Evolutionary conservation across 2,797 vertebrate genomes (phyloP), one percentile per base, ranked within the genome.

Genomic region (Aphelocoma californica): DNA sequence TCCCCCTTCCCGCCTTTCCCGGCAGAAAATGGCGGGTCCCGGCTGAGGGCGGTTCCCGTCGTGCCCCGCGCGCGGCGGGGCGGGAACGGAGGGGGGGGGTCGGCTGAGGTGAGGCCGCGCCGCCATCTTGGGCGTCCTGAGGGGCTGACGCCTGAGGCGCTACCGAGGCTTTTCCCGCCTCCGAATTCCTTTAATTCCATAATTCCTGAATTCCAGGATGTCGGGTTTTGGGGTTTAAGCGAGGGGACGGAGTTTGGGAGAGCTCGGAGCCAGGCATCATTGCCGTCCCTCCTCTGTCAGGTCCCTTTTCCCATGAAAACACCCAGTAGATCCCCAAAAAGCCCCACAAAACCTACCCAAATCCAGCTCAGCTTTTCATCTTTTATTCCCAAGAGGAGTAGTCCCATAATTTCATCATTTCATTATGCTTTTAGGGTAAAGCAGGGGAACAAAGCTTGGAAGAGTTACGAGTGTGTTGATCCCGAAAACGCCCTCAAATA

Each of bases 101-200:
- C 72, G 72, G 36, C 45, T 75, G 73, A 75, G 73, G 73, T 51
- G 73, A 77, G 58, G 58, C 24, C 2, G 73, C 73, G 73, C 73
- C 73, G 73, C 73, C 73, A 77, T 77, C 24, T 77, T 77, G 73
- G 73, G 31, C 24, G 70, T 0, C 11, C 53, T 72, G 70, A 72
- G 53, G 32, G 32, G 24, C 40, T 42, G 16, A 42, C 4, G 50
- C 17, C 36, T 14, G 67, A 26, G 50, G 29, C 21, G 67, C 28
- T 26, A 3, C 8, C 7, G 7, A 4, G 23, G 51, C 13, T 34
- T 44, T 21, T 29, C 5, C 18, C 18, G 14, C 25, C 25, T 57
- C 24, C 3, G 7, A 10, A 28, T 44, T 28, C 40, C 51, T 0
- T 0, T 6, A 40, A 19, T 50, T 40, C 45, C 18, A 4, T 2